phyloP scores from a whole-genome alignment of 2,888 invertebrate species.

The Geophilus truncorum region DNA sequence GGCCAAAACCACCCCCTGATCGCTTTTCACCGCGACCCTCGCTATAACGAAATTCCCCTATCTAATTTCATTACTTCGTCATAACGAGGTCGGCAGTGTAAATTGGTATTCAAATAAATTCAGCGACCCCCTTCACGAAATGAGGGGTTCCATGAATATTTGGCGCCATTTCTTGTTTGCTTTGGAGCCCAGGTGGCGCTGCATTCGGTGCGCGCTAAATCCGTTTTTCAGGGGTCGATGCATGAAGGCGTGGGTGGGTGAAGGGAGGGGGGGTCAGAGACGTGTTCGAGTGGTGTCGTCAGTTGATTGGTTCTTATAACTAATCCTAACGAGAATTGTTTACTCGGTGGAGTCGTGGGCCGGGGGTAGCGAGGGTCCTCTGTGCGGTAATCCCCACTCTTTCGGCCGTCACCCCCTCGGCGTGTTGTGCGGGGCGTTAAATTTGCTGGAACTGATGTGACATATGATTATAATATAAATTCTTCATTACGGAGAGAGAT shows the following conservation, averaged over 20 bases:
- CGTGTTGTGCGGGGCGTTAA: conserved; percentile 18
- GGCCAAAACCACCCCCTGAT: not conserved
- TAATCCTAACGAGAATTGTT: conserved; percentile 29
- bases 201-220: conserved; percentile 13
- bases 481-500: conserved; percentile 28
- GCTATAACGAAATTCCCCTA: not conserved
- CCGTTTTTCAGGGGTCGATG: not conserved
- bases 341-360: not conserved
- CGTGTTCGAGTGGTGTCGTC: conserved; percentile 10
- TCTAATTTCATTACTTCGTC: not conserved
- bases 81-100: not conserved
- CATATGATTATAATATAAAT: conserved; percentile 34
- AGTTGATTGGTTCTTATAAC: conserved; percentile 30
- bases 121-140: not conserved
- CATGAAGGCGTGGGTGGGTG: not conserved
- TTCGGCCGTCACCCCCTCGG: not conserved
- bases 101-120: conserved; percentile 10
- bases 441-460: conserved; percentile 31
- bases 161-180: conserved; percentile 31
- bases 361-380: conserved; percentile 1
- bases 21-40: not conserved
- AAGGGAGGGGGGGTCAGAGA: not conserved
- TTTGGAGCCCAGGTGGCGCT: conserved; percentile 32
- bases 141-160: conserved; percentile 28
- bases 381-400: not conserved